Percentiles rank a stretch among this genome's conserved stretches.
Evolutionary conservation across 2,797 vertebrate species (phyloP).

Genomic region (Schizopygopsis malacanthus): DNA sequence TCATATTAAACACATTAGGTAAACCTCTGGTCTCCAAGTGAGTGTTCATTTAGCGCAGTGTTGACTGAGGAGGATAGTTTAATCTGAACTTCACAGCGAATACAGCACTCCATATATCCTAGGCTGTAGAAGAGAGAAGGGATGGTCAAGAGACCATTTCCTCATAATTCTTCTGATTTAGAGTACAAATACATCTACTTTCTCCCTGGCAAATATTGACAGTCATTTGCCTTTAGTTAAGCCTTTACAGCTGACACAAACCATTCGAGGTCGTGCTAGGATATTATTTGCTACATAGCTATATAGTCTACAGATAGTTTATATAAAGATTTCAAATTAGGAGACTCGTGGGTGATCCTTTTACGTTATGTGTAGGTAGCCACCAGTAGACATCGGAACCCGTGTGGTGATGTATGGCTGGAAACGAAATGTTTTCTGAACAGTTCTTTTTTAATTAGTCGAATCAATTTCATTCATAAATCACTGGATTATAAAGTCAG

Average conservation of each 20-base stretch:
- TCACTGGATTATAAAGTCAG: not conserved
- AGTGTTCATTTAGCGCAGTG: conserved; percentile 17
- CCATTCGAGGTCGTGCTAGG: not conserved
- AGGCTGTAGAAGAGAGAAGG: conserved; percentile 13
- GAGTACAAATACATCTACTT: conserved; percentile 12
- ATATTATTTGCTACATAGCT: not conserved
- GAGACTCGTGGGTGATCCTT: not conserved
- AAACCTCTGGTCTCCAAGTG: not conserved
- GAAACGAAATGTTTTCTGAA: not conserved
- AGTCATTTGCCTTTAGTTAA: conserved; percentile 8
- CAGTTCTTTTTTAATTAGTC: not conserved
- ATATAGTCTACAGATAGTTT: not conserved
- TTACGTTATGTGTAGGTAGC: not conserved
- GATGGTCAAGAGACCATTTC: conserved; percentile 35
- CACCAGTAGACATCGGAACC: not conserved
- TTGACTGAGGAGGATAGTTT: conserved; percentile 31
- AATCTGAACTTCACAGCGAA: conserved; percentile 20
- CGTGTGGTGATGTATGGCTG: not conserved
- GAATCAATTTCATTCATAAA: not conserved
- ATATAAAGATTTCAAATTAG: not conserved
- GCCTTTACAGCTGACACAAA: not conserved
- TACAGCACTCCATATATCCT: not conserved
- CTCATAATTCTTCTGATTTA: conserved; percentile 1
- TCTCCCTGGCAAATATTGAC: conserved; percentile 19
- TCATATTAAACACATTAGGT: conserved; percentile 26